Conservation (phyloP, 2,797 vertebrate species). For the Melanotaenia boesemani region DNA sequence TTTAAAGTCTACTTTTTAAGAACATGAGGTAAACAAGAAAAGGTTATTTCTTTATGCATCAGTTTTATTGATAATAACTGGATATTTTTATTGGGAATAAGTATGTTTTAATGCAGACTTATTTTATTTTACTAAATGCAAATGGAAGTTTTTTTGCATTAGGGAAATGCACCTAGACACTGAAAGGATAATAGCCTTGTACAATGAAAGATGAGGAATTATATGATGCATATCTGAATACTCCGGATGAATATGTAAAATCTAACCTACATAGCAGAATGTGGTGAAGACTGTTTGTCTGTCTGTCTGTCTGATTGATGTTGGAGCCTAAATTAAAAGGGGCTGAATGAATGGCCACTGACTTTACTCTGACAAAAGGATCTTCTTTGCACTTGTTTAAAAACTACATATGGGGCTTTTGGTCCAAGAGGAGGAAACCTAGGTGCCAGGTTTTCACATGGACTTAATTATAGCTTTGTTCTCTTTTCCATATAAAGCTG, state of each 20-base stretch:
- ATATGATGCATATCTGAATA: background rate
- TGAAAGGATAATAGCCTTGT: background rate
- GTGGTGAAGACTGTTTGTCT: background rate
- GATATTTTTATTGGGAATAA: background rate
- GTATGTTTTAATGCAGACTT: background rate
- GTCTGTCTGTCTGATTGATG: slow-evolving; percentile 8
- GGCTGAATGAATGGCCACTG: slow-evolving; percentile 19
- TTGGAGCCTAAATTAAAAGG: slow-evolving; percentile 42
- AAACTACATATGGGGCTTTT: slow-evolving; percentile 27
- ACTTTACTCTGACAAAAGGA: slow-evolving; percentile 18
- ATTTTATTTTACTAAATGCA: slow-evolving; percentile 42
- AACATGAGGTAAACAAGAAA: background rate
- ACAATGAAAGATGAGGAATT: slow-evolving; percentile 4
- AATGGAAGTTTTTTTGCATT: slow-evolving; percentile 72
- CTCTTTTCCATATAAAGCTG: slow-evolving; percentile 57
- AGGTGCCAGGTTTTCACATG: slow-evolving; percentile 24
- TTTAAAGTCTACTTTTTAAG: background rate
- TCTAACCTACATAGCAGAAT: background rate
- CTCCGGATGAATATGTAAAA: background rate
- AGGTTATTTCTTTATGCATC: background rate
- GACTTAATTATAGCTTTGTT: slow-evolving; percentile 69
- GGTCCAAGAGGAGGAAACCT: slow-evolving; percentile 37
- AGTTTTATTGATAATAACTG: background rate
- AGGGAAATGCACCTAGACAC: slow-evolving; percentile 55
- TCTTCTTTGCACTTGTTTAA: slow-evolving; percentile 30